phyloP scores from a whole-genome alignment of 2,797 vertebrate species.

The Fistularia commersonii region DNA sequence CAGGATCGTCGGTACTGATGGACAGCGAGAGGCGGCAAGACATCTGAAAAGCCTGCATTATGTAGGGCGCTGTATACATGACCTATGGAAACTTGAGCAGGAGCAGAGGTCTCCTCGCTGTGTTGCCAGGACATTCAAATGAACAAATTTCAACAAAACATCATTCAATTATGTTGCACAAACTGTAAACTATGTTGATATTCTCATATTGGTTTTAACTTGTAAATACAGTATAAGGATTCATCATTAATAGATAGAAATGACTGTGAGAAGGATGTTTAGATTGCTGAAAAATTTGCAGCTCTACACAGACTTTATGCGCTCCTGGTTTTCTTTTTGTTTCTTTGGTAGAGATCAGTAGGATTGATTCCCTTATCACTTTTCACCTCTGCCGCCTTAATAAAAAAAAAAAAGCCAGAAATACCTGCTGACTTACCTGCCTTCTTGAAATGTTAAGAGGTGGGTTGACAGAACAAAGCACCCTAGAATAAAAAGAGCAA shows the following conservation, averaged over 20 bases:
- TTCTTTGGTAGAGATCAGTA: too few species aligned
- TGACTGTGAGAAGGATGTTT: background rate
- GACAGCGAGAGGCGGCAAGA: constrained; percentile 31
- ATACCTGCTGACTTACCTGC: background rate
- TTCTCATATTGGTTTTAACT: too few species aligned
- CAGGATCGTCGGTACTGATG: constrained; percentile 43
- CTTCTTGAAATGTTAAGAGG: background rate
- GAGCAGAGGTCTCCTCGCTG: background rate
- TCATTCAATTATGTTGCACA: too few species aligned
- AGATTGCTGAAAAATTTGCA: background rate
- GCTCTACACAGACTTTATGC: background rate
- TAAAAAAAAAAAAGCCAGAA: background rate
- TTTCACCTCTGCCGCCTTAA: too few species aligned
- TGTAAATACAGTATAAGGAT: too few species aligned
- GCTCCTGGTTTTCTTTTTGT: constrained; percentile 1
- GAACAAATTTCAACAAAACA: background rate
- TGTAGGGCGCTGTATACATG: background rate
- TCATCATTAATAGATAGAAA: background rate
- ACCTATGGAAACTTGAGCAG: constrained; percentile 4
- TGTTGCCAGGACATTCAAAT: constrained; percentile 1
- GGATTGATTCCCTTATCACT: too few species aligned
- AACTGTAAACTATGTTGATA: too few species aligned
- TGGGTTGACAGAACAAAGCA: background rate
- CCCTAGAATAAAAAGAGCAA: background rate
- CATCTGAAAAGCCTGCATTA: constrained; percentile 19